phyloP scores from a whole-genome alignment of 2,888 invertebrate genomes.

The Petrolisthes cinctipes region DNA sequence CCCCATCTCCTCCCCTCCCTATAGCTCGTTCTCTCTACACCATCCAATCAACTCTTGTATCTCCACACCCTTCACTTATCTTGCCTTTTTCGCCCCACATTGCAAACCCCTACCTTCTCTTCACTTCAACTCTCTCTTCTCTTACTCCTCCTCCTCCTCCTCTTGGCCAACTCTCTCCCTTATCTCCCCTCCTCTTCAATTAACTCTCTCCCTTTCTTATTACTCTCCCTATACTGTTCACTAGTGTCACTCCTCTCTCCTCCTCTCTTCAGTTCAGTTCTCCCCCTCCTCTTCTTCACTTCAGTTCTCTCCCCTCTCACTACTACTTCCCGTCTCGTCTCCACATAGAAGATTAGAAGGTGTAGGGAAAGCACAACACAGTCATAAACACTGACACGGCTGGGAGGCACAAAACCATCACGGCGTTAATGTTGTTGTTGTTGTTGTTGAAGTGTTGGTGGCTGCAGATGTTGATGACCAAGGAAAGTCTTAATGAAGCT shows the following conservation, averaged over 20 bases:
- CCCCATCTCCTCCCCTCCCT: not conserved
- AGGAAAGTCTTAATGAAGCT: too few relatives aligned
- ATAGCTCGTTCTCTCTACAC: not conserved
- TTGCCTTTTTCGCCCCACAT: not conserved
- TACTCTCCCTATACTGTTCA: not conserved
- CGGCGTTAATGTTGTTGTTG: too few relatives aligned
- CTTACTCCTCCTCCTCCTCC: not conserved
- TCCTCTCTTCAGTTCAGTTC: not conserved
- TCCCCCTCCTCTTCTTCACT: not conserved
- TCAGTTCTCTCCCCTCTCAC: not conserved
- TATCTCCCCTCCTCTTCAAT: too few relatives aligned
- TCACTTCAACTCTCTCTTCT: not conserved
- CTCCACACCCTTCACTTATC: not conserved
- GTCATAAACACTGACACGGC: too few relatives aligned
- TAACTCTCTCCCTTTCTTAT: not conserved
- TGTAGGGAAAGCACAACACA: too few relatives aligned
- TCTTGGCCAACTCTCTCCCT: too few relatives aligned
- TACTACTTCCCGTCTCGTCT: not conserved
- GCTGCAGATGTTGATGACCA: too few relatives aligned
- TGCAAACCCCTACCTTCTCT: not conserved
- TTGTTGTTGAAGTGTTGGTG: too few relatives aligned
- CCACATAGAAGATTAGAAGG: too few relatives aligned
- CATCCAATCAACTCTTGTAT: not conserved
- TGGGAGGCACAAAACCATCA: too few relatives aligned
- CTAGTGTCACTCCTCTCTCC: not conserved